Conservation (phyloP, 2,113 vertebrate species). For the Zeus faber region DNA sequence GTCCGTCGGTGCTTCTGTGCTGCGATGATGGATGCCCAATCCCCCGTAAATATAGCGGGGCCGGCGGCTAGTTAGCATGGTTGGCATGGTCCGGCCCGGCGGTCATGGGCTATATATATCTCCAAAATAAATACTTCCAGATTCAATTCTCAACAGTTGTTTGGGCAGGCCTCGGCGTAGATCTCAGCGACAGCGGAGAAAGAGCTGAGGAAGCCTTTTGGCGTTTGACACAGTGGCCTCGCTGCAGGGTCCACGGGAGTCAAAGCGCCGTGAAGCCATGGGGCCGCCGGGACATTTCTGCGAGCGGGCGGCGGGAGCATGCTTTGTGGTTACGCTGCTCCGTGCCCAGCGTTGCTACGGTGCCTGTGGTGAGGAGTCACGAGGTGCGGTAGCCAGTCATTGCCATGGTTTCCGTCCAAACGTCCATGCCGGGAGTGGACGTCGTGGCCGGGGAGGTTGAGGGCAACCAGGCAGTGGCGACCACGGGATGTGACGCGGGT, state of each 20-base stretch:
- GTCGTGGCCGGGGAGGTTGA: slow-evolving; percentile 45
- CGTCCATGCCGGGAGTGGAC: slow-evolving; percentile 53
- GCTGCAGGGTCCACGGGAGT: slow-evolving; percentile 13
- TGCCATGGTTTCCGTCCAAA: slow-evolving; percentile 58
- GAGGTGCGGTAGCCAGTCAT: slow-evolving; percentile 59
- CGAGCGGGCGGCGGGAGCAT: slow-evolving; percentile 51
- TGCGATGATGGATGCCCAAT: slow-evolving; percentile 64
- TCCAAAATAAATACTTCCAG: slow-evolving; percentile 74
- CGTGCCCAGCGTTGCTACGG: slow-evolving; percentile 44
- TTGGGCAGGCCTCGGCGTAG: slow-evolving; percentile 45
- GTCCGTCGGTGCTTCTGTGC: slow-evolving; percentile 53
- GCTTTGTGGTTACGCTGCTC: slow-evolving; percentile 41
- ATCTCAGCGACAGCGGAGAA: slow-evolving; percentile 35
- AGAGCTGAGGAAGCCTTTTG: slow-evolving; percentile 13
- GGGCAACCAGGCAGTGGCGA: slow-evolving; percentile 32
- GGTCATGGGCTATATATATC: slow-evolving; percentile 72
- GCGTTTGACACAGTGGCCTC: not conserved
- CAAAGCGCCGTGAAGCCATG: not conserved
- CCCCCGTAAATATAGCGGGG: slow-evolving; percentile 72
- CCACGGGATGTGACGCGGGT: slow-evolving; percentile 61
- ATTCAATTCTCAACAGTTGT: slow-evolving; percentile 61
- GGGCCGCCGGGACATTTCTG: slow-evolving; percentile 39
- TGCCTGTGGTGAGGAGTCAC: slow-evolving; percentile 61
- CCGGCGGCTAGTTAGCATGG: slow-evolving; percentile 74
- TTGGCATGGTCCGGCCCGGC: slow-evolving; percentile 61